Evolutionary conservation across 2,888 invertebrate species (phyloP), one percentile per base, ranked within the genome.

Genomic region (Oscheius onirici): DNA sequence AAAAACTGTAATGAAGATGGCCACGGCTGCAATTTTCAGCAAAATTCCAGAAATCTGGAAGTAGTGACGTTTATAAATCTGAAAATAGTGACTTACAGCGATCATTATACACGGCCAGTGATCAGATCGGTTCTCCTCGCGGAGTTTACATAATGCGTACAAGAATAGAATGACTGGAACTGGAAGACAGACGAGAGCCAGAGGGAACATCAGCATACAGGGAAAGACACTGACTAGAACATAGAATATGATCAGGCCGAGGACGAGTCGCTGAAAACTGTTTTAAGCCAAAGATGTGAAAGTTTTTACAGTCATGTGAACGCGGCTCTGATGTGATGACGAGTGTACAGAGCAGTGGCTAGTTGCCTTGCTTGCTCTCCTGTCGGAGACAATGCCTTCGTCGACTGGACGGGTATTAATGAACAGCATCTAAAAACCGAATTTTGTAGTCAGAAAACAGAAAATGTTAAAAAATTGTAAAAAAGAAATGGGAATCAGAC

Each of bases 371-470:
- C 70, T 70, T 2, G 70, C 61, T n/a, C 70, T 24, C 22, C 70
- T 26, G n/a, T 70, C 70, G 17, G 43, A 46, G 15, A 43, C 43
- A 2, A 72, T 71, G 44, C 76, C 72, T 65, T 77, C 75, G 60
- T 80, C 80, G 24, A 80, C 74, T 11, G 80, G 80, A 51, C 80
- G 71, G 6, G 80, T 77, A 60, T 80, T 80, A 65, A 80, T 77
- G 60, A 80, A 80, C 3, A 80, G 72, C 80, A 80, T 80, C 22
- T 43, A 57, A 57, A 28, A 20, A 10, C 28, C n/a, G 40, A 15
- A 51, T 51, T 8, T 11, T 8, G 26, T 13, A 57, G 17, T 34
- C 5, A 24, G 52, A 20, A 13, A 52, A 24, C 17, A 52, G 22
- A 46, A 13, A 46, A 46, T 3, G 5, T 52, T 5, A 6, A 5